Evolutionary conservation across 2,113 vertebrate species (phyloP), one percentile per base, ranked within the genome.

Genomic region (Actenoides lindsayi): DNA sequence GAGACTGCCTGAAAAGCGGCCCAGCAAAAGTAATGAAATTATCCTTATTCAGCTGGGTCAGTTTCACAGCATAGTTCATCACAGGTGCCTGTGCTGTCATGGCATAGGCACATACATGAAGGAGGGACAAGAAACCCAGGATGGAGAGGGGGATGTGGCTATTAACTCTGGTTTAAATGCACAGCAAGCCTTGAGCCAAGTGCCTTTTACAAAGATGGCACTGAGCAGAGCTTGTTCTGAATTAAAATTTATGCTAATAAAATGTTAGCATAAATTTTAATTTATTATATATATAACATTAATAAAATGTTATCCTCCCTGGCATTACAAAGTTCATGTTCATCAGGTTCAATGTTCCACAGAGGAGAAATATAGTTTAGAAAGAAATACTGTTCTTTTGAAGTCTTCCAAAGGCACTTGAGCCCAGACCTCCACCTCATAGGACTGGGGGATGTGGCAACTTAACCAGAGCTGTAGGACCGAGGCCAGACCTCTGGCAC

Each of bases 361-460:
- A 21, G 8, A 31, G 7, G 23, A 54, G 18, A 71, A 90, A 57
- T 12, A 15, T 0, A 15, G 6, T 23, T 71, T 42, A 64, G 62
- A 76, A 89, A 62, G 6, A 59, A 46, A 23, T 70, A 4, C 3
- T 62, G 65, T 62, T 27, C 9, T 13, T 90, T 53, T 57, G 7
- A 67, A 80, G 16, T 62, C 12, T 81, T 78, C 41, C 39, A 80
- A 56, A 75, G 44, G 28, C 74, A 69, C 50, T 28, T 57, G 25
- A 84, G 21, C 28, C 31, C 57, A 71, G 41, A 46, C 11, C 35
- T 87, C 18, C 15, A 56, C 10, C 37, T 90, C 30, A 17, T 1
- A 3, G 24, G 41, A 13, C 18, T 87, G 82, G 46, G 21, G 39
- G 33, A 81, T 0, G 1, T 76, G 48, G 51, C 12, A 16, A 0